These are phyloP conservation scores for Caenorhabditis angaria DNA, from an alignment of 2,888 invertebrate genomes.

Conservation along the genomic window DNA sequence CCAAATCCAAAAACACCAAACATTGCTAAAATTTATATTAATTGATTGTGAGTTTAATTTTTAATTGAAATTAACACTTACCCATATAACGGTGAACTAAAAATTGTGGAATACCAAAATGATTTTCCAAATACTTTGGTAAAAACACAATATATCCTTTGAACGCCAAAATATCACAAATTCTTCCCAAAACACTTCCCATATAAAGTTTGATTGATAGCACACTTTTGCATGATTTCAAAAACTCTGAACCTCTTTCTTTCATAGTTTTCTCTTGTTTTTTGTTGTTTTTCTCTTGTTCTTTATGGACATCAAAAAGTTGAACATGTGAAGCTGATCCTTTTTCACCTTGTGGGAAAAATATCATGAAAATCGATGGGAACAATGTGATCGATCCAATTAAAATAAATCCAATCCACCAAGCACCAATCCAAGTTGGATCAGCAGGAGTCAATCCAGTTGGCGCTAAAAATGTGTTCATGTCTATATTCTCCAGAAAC, in stretches of 20 bases:
- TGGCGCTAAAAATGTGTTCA: conserved; percentile 47
- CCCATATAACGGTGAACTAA: conserved; percentile 70
- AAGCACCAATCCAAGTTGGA: conserved; percentile 75
- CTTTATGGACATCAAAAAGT: conserved; percentile 36
- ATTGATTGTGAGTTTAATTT: not conserved
- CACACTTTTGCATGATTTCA: conserved; percentile 57
- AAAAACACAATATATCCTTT: conserved; percentile 72
- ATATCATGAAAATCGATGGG: conserved; percentile 71
- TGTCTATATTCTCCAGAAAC: not conserved
- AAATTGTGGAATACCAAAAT: conserved; percentile 72
- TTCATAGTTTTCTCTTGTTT: conserved; percentile 27
- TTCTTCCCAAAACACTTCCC: conserved; percentile 65
- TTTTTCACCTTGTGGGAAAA: conserved; percentile 69
- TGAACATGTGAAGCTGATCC: conserved; percentile 23
- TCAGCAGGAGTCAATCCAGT: conserved; percentile 69
- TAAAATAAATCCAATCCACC: conserved; percentile 74
- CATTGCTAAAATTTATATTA: conserved; percentile 48
- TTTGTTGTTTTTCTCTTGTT: conserved; percentile 23
- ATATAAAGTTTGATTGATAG: conserved; percentile 63
- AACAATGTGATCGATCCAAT: conserved; percentile 58
- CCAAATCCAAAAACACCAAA: conserved; percentile 72
- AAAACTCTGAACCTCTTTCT: conserved; percentile 49
- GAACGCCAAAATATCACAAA: conserved; percentile 71
- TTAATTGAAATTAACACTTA: conserved; percentile 23
- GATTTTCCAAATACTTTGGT: conserved; percentile 72